phyloP scores from a whole-genome alignment of 2,888 invertebrate genomes.

The Andrena chrysosceles region DNA sequence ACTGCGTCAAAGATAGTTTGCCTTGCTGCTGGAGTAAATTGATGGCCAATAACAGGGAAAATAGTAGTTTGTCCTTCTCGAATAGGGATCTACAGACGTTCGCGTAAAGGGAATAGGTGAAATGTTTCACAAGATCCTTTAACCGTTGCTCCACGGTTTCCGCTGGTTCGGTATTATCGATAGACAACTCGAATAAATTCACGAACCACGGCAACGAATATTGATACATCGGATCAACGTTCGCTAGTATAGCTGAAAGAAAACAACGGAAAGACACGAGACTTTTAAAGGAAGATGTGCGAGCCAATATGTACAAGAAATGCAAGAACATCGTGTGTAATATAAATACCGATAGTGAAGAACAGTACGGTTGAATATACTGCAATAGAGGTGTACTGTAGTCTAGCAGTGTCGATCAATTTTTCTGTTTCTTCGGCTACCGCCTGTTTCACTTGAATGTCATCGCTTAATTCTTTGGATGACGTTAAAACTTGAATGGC shows the following conservation, averaged over 20 bases:
- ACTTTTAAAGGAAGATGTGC: background rate
- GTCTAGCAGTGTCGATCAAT: conserved; percentile 94
- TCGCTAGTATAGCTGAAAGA: conserved; percentile 91
- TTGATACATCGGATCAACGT: conserved; percentile 99
- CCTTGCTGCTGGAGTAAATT: conserved; percentile 89
- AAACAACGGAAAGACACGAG: no score
- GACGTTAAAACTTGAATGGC: conserved; percentile 94
- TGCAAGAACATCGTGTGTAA: background rate
- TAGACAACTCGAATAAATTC: conserved; percentile 93
- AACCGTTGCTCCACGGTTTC: conserved; percentile 92
- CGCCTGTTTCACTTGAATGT: conserved; percentile 96
- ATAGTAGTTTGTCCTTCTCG: conserved; percentile 97
- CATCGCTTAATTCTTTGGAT: conserved; percentile 95
- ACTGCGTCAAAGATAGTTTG: conserved; percentile 88
- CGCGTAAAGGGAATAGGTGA: conserved; percentile 95
- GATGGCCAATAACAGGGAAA: conserved; percentile 91
- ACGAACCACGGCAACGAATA: conserved; percentile 98
- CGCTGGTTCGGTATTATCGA: conserved; percentile 94
- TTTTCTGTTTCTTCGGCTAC: conserved; percentile 95
- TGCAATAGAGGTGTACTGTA: conserved; percentile 96
- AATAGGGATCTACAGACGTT: conserved; percentile 97
- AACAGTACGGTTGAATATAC: conserved; percentile 95
- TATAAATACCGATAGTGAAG: conserved; percentile 91
- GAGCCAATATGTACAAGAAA: conserved; percentile 20
- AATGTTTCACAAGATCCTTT: conserved; percentile 91